phyloP scores from a whole-genome alignment of 2,888 invertebrate species.

The Auanema freiburgensis region DNA sequence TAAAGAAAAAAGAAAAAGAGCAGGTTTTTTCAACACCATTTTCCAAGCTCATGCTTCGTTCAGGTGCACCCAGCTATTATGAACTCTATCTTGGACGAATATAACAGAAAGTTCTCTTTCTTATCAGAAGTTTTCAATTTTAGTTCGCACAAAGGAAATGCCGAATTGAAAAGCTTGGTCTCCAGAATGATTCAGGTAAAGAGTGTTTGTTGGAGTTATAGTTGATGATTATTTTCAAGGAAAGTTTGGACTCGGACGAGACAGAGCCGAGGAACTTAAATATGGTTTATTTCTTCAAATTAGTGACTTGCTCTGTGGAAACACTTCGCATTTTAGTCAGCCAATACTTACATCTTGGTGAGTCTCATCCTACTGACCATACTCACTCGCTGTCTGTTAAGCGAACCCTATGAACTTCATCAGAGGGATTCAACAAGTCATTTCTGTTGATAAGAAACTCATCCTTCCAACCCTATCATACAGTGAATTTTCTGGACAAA shows the following conservation, averaged over 20 bases:
- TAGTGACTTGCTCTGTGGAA: conserved; percentile 31
- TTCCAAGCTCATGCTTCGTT: not conserved
- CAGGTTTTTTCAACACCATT: not conserved
- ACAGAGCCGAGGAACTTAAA: conserved; percentile 14
- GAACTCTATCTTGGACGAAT: conserved; percentile 27
- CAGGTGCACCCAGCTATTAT: conserved; percentile 19
- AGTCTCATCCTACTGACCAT: not conserved
- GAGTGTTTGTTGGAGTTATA: not conserved
- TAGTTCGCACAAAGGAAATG: conserved; percentile 29
- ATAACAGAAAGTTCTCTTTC: conserved; percentile 31
- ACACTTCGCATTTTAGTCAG: conserved; percentile 29
- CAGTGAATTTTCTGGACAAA: conserved; percentile 27
- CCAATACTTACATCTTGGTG: conserved; percentile 21
- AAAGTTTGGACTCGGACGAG: conserved; percentile 24
- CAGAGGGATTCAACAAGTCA: conserved; percentile 33
- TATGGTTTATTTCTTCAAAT: conserved; percentile 38
- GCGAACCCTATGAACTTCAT: conserved; percentile 36
- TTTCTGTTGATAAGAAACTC: conserved; percentile 23
- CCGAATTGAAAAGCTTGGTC: conserved; percentile 31
- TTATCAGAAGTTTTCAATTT: conserved; percentile 41
- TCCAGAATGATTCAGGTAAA: conserved; percentile 25
- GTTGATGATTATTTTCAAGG: conserved; percentile 10
- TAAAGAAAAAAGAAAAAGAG: conserved; percentile 8
- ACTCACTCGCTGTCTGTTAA: conserved; percentile 12
- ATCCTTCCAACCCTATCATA: conserved; percentile 23